phyloP scores from a whole-genome alignment of 2,888 invertebrate genomes.

The Vandiemenella viatica region DNA sequence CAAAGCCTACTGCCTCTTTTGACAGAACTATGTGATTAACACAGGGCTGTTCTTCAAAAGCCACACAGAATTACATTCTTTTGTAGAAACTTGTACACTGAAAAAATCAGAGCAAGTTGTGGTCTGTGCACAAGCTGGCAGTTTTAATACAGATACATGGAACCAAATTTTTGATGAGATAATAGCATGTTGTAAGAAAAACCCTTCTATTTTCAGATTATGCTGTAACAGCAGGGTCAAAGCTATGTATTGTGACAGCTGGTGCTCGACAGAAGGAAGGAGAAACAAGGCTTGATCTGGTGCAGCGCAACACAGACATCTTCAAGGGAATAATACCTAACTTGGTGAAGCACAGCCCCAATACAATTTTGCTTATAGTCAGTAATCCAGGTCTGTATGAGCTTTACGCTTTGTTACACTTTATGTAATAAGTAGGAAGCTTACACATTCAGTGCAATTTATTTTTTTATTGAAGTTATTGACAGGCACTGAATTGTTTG shows the following conservation, averaged over 20 bases:
- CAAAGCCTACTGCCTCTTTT: too few species aligned
- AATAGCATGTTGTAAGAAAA: too few species aligned
- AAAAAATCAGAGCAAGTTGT: too few species aligned
- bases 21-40: too few species aligned
- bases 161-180: too few species aligned
- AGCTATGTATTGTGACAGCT: slow-evolving; percentile 77
- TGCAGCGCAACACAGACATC: slow-evolving; percentile 81
- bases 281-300: slow-evolving; percentile 70
- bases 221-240: slow-evolving; percentile 58
- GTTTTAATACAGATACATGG: too few species aligned
- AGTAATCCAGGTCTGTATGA: slow-evolving; percentile 53
- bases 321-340: slow-evolving; percentile 73
- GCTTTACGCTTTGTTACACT: not conserved
- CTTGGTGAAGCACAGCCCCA: slow-evolving; percentile 68
- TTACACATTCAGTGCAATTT: too few species aligned
- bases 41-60: too few species aligned
- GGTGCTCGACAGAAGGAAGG: slow-evolving; percentile 83
- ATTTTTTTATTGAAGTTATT: not conserved
- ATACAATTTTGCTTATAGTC: slow-evolving; percentile 71
- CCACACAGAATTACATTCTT: too few species aligned
- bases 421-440: slow-evolving; percentile 1
- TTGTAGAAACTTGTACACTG: too few species aligned
- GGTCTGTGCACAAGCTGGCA: too few species aligned
- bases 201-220: too few species aligned
- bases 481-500: not conserved